These are phyloP conservation scores for Rhagium mordax DNA, from an alignment of 2,888 invertebrate genomes.

Conservation along the genomic window DNA sequence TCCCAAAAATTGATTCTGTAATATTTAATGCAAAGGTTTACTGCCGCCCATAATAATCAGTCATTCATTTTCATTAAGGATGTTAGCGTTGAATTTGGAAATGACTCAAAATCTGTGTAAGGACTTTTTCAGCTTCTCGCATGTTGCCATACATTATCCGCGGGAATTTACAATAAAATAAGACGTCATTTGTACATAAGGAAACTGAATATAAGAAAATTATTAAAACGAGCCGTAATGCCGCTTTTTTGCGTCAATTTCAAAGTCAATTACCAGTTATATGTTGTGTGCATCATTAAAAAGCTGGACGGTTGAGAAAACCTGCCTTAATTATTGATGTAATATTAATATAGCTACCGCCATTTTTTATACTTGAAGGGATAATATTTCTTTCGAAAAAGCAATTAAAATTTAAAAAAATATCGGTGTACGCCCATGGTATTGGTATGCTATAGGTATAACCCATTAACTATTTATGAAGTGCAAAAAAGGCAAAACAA, in stretches of 20 bases:
- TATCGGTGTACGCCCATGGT: conserved; percentile 28
- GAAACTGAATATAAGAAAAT: background rate
- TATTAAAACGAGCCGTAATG: background rate
- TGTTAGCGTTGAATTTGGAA: no score
- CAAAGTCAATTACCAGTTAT: background rate
- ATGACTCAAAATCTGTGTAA: no score
- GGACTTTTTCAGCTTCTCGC: background rate
- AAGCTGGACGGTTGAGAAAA: background rate
- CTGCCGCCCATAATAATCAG: no score
- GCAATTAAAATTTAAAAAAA: background rate
- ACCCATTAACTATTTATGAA: conserved; percentile 66
- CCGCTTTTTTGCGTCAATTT: background rate
- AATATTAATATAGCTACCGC: background rate
- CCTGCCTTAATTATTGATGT: background rate
- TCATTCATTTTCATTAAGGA: no score
- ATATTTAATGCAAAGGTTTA: no score
- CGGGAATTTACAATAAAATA: background rate
- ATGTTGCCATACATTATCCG: no score
- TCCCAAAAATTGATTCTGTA: no score
- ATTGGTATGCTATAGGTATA: conserved; percentile 49
- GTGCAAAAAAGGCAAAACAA: conserved; percentile 65
- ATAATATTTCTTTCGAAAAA: background rate
- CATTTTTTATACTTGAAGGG: background rate
- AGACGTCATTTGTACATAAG: background rate
- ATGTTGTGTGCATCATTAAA: background rate